Conservation (phyloP, 2,888 invertebrate genomes). For the Melikaiella ostensackeni region DNA sequence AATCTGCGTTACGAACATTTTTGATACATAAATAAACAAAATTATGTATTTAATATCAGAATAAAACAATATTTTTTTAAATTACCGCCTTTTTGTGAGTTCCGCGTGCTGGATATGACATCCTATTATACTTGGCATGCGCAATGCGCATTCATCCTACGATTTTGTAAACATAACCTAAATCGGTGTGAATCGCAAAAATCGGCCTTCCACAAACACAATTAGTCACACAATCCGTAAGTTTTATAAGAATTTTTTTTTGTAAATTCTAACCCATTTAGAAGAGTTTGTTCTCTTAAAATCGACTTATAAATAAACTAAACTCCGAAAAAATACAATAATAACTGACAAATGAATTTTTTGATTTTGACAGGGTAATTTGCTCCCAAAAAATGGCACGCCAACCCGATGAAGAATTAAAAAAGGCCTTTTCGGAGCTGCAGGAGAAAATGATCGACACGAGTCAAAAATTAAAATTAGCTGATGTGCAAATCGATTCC, state of each 20-base stretch:
- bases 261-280: background rate
- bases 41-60: background rate
- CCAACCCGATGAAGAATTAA: slow-evolving; percentile 81
- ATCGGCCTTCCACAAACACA: background rate
- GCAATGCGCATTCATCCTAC: no score
- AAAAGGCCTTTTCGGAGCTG: slow-evolving; percentile 88
- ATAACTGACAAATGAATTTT: slow-evolving; percentile 14
- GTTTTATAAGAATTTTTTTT: background rate
- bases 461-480: slow-evolving; percentile 86
- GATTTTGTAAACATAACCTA: background rate
- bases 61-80: background rate
- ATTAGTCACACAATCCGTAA: background rate
- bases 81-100: background rate
- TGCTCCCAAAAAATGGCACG: slow-evolving; percentile 72
- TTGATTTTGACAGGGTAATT: background rate
- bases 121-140: no score
- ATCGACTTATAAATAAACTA: background rate
- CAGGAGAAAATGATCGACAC: slow-evolving; percentile 90
- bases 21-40: background rate
- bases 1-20: no score
- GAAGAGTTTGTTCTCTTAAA: background rate
- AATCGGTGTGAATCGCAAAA: background rate
- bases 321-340: background rate
- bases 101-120: background rate
- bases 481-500: slow-evolving; percentile 87